A percentile compares a stretch with the other conserved stretches of the same genome.
Conservation (phyloP, 2,797 vertebrate genomes). For the Salarias fasciatus region DNA sequence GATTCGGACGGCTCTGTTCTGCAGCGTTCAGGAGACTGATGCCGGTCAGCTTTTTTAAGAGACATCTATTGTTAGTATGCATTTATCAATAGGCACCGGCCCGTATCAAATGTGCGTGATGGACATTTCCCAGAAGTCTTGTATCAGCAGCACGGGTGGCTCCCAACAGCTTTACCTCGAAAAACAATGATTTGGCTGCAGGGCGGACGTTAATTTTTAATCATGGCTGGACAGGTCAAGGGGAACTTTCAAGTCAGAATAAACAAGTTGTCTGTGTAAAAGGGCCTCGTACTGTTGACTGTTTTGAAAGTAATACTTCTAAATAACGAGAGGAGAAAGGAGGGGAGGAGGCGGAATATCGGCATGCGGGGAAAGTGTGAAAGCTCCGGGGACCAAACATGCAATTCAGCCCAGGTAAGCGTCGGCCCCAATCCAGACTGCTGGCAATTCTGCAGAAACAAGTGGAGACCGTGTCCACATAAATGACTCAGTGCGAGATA, state of each 20-base stretch:
- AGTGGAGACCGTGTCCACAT: slow-evolving; percentile 24
- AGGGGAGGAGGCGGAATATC: slow-evolving; percentile 1
- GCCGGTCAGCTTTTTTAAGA: neutral
- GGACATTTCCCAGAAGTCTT: too few relatives aligned
- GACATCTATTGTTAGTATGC: neutral
- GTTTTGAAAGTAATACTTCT: slow-evolving; percentile 36
- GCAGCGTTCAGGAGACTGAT: neutral
- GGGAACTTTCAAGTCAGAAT: slow-evolving; percentile 38
- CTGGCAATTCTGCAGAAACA: slow-evolving; percentile 43
- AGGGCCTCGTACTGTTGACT: slow-evolving; percentile 6
- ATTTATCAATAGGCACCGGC: too few relatives aligned
- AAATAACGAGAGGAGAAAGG: neutral
- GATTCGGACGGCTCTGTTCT: neutral
- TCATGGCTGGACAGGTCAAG: slow-evolving; percentile 14
- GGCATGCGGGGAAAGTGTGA: slow-evolving; percentile 30
- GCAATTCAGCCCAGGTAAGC: slow-evolving; percentile 36
- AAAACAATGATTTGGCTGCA: slow-evolving; percentile 19
- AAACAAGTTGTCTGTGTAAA: slow-evolving; percentile 21
- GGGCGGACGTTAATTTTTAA: slow-evolving; percentile 27
- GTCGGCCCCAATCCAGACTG: slow-evolving; percentile 29
- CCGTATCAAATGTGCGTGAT: too few relatives aligned
- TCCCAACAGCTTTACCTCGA: slow-evolving; percentile 4
- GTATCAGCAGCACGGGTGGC: too few relatives aligned
- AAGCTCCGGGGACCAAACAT: slow-evolving; percentile 32
- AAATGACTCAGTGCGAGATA: slow-evolving; percentile 20